Conservation (phyloP, 2,888 invertebrate species). For the Trachelus stipa region DNA sequence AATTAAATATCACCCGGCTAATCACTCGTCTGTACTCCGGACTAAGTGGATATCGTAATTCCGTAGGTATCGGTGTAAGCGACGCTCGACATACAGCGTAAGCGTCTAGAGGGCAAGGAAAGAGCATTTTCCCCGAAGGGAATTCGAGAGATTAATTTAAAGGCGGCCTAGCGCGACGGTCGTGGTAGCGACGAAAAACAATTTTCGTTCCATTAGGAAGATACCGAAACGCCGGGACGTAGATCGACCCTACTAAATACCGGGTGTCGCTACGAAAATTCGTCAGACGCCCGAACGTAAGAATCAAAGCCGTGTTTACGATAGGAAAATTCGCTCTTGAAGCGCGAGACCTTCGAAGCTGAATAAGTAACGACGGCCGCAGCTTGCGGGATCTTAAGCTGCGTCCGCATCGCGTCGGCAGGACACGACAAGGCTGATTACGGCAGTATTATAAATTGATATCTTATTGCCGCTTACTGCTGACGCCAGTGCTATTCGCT, state of each 20-base stretch:
- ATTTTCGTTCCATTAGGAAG: slow-evolving; percentile 41
- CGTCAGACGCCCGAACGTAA: background rate
- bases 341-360: background rate
- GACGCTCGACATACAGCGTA: background rate
- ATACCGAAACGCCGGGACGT: background rate
- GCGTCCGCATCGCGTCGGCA: background rate
- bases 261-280: background rate
- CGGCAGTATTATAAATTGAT: background rate
- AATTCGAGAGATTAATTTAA: slow-evolving; percentile 33
- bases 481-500: background rate
- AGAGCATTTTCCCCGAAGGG: slow-evolving; percentile 29
- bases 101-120: background rate
- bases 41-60: background rate
- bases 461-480: background rate
- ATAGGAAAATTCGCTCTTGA: background rate
- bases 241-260: background rate
- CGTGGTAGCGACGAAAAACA: slow-evolving; percentile 35
- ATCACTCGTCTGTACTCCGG: background rate
- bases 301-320: background rate
- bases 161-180: slow-evolving; percentile 24
- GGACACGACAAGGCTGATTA: background rate
- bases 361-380: background rate
- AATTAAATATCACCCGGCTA: background rate
- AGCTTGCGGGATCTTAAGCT: background rate
- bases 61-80: background rate